A percentile compares a stretch with the other conserved stretches of the same genome.
Evolutionary conservation across 2,888 invertebrate species (phyloP).

Genomic region (Labia minor): DNA sequence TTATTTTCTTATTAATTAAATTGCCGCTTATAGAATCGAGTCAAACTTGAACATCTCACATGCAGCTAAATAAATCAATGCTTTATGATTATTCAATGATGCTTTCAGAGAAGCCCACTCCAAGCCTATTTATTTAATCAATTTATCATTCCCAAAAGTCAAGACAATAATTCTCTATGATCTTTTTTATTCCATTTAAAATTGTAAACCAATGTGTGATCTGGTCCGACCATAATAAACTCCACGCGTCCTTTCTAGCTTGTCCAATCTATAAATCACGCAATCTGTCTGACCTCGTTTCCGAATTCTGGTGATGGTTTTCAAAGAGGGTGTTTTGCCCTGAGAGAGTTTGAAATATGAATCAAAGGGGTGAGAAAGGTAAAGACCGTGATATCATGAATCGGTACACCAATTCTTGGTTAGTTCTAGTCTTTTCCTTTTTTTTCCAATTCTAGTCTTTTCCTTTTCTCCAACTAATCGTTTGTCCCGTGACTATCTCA

Average conservation of each 20-base stretch:
- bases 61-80: too few relatives aligned
- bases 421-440: too few relatives aligned
- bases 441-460: too few relatives aligned
- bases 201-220: not conserved
- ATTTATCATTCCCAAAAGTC: not conserved
- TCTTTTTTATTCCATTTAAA: conserved; percentile 13
- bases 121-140: not conserved
- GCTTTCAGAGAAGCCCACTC: too few relatives aligned
- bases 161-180: not conserved
- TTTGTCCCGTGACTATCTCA: too few relatives aligned
- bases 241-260: not conserved
- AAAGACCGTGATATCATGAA: not conserved
- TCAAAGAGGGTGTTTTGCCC: not conserved
- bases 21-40: too few relatives aligned
- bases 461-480: too few relatives aligned
- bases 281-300: conserved; percentile 8
- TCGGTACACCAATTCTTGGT: too few relatives aligned
- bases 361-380: not conserved
- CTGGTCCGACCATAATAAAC: not conserved
- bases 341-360: not conserved
- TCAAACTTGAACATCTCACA: too few relatives aligned
- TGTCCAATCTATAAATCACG: conserved; percentile 1
- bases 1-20: too few relatives aligned
- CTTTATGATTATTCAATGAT: too few relatives aligned
- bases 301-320: not conserved